Evolutionary conservation across 1,140 invertebrate genomes (phyloP), one percentile per base, ranked within the genome.

Genomic region (Zelostemma sp.): DNA sequence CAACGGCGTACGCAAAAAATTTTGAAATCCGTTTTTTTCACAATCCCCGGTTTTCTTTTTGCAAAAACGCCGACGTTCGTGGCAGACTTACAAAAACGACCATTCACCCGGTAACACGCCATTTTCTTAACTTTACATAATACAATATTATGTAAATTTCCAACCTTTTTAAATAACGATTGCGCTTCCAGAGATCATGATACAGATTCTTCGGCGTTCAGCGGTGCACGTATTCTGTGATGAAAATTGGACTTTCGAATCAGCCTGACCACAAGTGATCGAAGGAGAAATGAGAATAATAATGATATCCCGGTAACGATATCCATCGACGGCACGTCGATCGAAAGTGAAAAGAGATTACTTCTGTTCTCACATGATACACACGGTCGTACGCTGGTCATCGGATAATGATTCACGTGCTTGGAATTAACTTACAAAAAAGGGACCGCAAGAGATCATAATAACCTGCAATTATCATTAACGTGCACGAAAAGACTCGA

Each of bases 161-260:
- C 57, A 53, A 61, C 58, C 45, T 68, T 66, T 68, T 68, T 61
- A 68, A 68, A 56, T 68, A 57, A 61, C 59, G 25, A 48, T n/a
- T 28, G 33, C 58, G 43, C 43, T 38, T 57, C 28, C n/a, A 25
- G n/a, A 40, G 35, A 59, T 53, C 43, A 12, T 51, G 53, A 61
- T 60, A 67, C 21, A 40, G 57, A 67, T 61, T 61, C 53, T 25
- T 56, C 57, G 45, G 51, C 46, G 60, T 56, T 55, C 28, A 16
- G 28, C 45, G 46, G 19, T 50, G 40, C 17, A 46, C 18, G 14
- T 17, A n/a, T 38, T 15, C n/a, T 14, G 5, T 15, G 5, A 56
- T n/a, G 51, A 33, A 77, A 68, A 74, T 60, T 63, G 15, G 25
- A 65, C 68, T 72, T 72, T 77, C 68, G 61, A 73, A 59, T 71